Base-by-base conservation (phyloP, 2,888 invertebrate genomes). In the Drosophila monieri region DNA sequence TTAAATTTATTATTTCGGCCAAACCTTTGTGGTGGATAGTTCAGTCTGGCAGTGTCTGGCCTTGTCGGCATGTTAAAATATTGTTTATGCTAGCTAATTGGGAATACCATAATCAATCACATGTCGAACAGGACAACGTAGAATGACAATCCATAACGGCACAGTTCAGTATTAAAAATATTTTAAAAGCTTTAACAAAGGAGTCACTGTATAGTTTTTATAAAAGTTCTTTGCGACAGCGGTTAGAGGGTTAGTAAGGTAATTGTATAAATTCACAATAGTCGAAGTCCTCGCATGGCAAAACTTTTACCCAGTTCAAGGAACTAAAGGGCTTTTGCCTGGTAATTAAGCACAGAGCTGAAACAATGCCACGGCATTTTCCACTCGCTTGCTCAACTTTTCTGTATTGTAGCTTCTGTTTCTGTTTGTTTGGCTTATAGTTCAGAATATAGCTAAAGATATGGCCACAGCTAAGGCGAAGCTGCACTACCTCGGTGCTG, bases 341-440 rank as follows among this genome's bases (percentile, higher is more conserved):
- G 76, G 84, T 84, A 84, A 84, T 84, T 88, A 84, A 86, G 84
- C 54, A 55, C 57, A 58, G 62, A 32, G 39, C 43, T 57, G 62
- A 75, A 80, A 73, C 74, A 79, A 85, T 66, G 70, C 66, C 60
- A 39, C 56, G 73, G 65, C 73, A 84, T 88, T 84, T 80, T 86
- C 79, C 76, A 76, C 70, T 86, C 74, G 70, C 68, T 83, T 88
- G 80, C 66, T 56, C 51, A 35, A 41, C 68, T 47, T 39, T 41
- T 53, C 51, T 65, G 57, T 55, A 47, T 70, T 71, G 62, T 58
- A 64, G 57, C 56, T 59, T 14, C 47, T 51, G 48, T 46, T 68
- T 65, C 67, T 58, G 65, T 49, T 83, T 83, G 84, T 67, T 78
- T 71, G 65, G 70, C 87, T 73, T 76, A 78, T 83, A 76, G 77